Evolutionary conservation across 2,888 invertebrate species (phyloP).

Genomic region (Limnephilus marmoratus): DNA sequence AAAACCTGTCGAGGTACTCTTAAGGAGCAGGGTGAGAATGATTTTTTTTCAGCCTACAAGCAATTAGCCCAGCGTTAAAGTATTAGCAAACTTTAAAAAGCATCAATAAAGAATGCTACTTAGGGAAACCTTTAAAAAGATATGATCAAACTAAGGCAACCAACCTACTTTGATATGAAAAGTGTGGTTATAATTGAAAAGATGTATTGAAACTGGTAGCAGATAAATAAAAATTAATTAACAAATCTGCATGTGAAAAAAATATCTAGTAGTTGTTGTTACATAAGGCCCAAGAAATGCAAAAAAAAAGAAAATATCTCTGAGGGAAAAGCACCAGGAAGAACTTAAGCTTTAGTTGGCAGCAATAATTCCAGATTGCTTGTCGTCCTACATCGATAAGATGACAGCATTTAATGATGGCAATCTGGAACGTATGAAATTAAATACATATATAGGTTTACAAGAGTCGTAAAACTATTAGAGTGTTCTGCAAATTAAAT

Average conservation of each 20-base stretch:
- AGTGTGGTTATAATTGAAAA: too few species aligned
- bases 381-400: background rate
- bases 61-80: background rate
- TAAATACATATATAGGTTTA: background rate
- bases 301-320: too few species aligned
- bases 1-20: background rate
- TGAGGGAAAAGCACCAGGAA: too few species aligned
- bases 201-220: too few species aligned
- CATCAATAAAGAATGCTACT: background rate
- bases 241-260: too few species aligned
- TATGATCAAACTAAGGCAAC: too few species aligned
- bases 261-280: too few species aligned
- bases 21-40: background rate
- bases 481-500: background rate
- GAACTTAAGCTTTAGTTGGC: too few species aligned
- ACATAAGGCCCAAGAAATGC: too few species aligned
- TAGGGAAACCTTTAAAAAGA: background rate
- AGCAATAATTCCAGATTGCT: too few species aligned
- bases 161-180: too few species aligned
- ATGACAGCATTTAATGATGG: background rate
- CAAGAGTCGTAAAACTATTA: background rate
- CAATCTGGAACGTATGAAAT: background rate
- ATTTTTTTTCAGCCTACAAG: background rate
- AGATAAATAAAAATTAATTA: too few species aligned
- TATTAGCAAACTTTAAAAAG: background rate